Evolutionary conservation across 2,888 invertebrate genomes (phyloP), one percentile per base, ranked within the genome.

Genomic region (Dolichomitus sp.): DNA sequence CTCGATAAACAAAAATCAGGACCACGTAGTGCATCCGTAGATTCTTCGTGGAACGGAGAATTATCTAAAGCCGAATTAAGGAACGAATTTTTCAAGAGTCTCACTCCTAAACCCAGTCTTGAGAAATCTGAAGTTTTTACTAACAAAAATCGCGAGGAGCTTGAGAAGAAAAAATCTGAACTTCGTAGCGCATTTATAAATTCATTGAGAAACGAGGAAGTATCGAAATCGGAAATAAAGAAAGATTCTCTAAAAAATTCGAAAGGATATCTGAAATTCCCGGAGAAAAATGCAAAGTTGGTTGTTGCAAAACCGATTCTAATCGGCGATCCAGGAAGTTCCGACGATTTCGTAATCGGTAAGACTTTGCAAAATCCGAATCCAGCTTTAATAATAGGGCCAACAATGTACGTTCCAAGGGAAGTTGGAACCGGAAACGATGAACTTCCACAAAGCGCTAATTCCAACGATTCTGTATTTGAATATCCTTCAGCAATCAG

Each of bases 311-410:
- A 80, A 11, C 77, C 81, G 17, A 74, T 80, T 27, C 40, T 85
- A 12, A 85, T 85, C 45, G 72, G 63, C 0, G 69, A 85, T 69
- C 50, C 76, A 0, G 40, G 19, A 14, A 52, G 12, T 7, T 63
- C 42, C 1, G 69, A 82, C 54, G 83, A 86, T 74, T 81, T 66
- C n/a, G 54, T 70, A 0, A 74, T 81, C 14, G 81, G 78, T 7
- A 84, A 65, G 30, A 81, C 40, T 6, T 68, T 84, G 19, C 76
- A 50, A 12, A 87, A 87, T 80, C 84, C 87, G 14, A 87, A 85
- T 81, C 84, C 85, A 40, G 59, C 81, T 33, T 50, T 85, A 27
- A 86, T 86, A 68, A 84, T 85, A 27, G 83, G 79, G 27, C 87
- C 84, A 37, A 84, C 63, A 52, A 86, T 87, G 66, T 83, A 61